A percentile compares a stretch with the other conserved stretches of the same genome.
These are phyloP conservation scores for Druceiella hillmani DNA, from an alignment of 2,888 invertebrate species.

Conservation along the genomic window DNA sequence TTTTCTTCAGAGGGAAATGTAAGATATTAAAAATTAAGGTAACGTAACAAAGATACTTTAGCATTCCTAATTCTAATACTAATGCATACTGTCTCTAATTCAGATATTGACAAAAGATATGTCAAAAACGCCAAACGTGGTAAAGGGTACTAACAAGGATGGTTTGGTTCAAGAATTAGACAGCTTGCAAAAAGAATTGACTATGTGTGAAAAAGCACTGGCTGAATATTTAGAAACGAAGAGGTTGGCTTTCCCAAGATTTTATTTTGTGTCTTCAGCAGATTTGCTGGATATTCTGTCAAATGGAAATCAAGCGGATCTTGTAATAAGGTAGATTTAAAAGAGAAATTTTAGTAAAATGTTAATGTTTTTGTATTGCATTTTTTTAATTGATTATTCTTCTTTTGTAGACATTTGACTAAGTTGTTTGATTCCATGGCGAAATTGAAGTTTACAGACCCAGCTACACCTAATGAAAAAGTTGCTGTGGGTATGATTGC, in stretches of 20 bases:
- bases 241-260: slow-evolving; percentile 89
- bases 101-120: slow-evolving; percentile 69
- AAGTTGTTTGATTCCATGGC: slow-evolving; percentile 96
- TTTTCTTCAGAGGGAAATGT: too few relatives aligned
- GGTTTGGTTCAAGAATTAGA: slow-evolving; percentile 79
- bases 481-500: slow-evolving; percentile 82
- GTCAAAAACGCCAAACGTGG: slow-evolving; percentile 80
- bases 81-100: too few relatives aligned
- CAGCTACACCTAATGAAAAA: slow-evolving; percentile 51
- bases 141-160: slow-evolving; percentile 82
- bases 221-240: slow-evolving; percentile 97
- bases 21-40: too few relatives aligned
- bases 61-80: too few relatives aligned
- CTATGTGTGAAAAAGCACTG: slow-evolving; percentile 92
- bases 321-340: slow-evolving; percentile 56
- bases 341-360: neutral
- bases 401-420: slow-evolving; percentile 70
- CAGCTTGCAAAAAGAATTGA: slow-evolving; percentile 74
- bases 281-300: slow-evolving; percentile 92
- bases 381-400: slow-evolving; percentile 20
- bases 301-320: slow-evolving; percentile 89
- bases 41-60: too few relatives aligned
- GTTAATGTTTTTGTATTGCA: slow-evolving; percentile 8
- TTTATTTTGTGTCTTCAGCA: slow-evolving; percentile 96
- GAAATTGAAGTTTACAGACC: slow-evolving; percentile 69